Evolutionary conservation across 1,140 invertebrate genomes (phyloP).

Genomic region (Pristionchus pacificus): DNA sequence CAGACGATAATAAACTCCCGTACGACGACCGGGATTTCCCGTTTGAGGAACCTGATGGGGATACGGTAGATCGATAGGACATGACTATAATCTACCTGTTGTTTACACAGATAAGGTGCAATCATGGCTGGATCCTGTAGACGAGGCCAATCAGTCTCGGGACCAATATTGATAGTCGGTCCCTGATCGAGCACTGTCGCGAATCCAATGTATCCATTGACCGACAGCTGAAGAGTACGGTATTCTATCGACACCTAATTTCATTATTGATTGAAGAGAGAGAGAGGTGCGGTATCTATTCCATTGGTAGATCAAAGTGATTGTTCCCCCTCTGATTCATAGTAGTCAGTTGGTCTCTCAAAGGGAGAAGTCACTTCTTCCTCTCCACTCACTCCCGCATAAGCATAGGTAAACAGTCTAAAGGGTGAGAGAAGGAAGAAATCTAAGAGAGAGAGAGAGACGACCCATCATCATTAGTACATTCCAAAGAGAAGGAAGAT

Average conservation of each 20-base stretch:
- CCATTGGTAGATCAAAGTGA: too few relatives aligned
- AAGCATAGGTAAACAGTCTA: neutral
- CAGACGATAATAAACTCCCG: conserved; percentile 38
- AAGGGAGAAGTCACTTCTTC: too few relatives aligned
- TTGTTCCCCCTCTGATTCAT: too few relatives aligned
- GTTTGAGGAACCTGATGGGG: conserved; percentile 22
- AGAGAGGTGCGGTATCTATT: too few relatives aligned
- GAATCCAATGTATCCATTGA: conserved; percentile 40
- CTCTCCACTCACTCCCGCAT: neutral
- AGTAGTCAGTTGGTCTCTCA: too few relatives aligned
- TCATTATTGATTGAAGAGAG: neutral
- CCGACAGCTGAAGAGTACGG: conserved; percentile 30
- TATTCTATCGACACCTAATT: neutral
- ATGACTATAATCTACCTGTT: conserved; percentile 11
- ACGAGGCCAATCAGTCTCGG: conserved; percentile 36
- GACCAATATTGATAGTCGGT: conserved; percentile 39
- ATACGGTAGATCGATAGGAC: neutral
- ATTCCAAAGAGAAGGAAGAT: neutral
- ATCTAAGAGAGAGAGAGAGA: neutral
- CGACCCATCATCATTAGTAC: neutral
- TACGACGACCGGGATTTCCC: conserved; percentile 28
- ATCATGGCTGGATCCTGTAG: conserved; percentile 39
- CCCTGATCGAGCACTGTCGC: conserved; percentile 39
- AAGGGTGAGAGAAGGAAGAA: neutral
- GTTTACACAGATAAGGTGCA: conserved; percentile 41